phyloP scores from a whole-genome alignment of 2,113 vertebrate genomes.

The Coptodon bakossiorum region DNA sequence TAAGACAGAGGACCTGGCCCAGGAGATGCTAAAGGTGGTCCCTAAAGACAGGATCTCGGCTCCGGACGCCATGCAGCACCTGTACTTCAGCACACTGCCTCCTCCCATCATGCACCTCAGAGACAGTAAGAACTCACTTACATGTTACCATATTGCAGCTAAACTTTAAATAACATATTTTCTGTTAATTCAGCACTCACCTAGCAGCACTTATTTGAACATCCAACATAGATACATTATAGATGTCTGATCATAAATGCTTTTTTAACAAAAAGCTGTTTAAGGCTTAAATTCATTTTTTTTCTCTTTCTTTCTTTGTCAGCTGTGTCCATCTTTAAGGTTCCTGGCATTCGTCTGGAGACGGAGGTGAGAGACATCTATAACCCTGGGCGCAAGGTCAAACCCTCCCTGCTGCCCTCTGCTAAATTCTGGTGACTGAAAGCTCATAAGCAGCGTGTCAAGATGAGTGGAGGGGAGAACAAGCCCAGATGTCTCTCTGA shows the following conservation, averaged over 20 bases:
- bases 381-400: constrained; percentile 61
- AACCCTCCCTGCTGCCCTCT: constrained; percentile 33
- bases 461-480: neutral
- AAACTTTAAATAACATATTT: neutral
- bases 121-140: constrained; percentile 63
- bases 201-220: neutral
- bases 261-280: neutral
- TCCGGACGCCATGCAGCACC: constrained; percentile 71
- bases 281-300: neutral
- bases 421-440: constrained; percentile 74
- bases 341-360: constrained; percentile 80
- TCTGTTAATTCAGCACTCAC: neutral
- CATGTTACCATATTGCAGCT: neutral
- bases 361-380: constrained; percentile 80
- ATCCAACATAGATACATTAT: neutral
- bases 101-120: constrained; percentile 77
- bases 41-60: constrained; percentile 74
- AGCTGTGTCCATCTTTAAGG: constrained; percentile 83
- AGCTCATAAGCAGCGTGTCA: neutral
- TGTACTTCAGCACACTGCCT: constrained; percentile 81
- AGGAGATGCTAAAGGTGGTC: constrained; percentile 75
- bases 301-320: neutral
- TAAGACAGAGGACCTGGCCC: constrained; percentile 80
- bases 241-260: neutral
- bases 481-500: neutral